phyloP scores from a whole-genome alignment of 2,888 invertebrate genomes.

The Dione vanillae region DNA sequence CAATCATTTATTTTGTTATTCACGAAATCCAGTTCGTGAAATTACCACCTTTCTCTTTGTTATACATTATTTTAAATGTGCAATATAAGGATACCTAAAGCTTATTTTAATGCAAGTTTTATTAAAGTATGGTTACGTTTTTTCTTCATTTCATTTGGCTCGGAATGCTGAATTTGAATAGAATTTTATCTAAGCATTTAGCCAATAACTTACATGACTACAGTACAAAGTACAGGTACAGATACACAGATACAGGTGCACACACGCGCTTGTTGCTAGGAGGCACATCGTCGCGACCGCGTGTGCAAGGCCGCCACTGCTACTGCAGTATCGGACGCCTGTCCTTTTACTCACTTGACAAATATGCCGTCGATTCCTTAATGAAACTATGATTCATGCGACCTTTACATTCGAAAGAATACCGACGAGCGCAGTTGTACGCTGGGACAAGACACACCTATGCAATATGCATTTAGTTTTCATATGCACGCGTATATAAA shows the following conservation, averaged over 20 bases:
- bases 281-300: neutral
- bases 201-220: no score
- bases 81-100: no score
- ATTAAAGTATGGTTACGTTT: neutral
- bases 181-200: no score
- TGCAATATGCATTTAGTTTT: neutral
- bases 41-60: slow-evolving; percentile 18
- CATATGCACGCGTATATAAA: neutral
- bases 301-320: slow-evolving; percentile 7
- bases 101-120: neutral
- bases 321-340: neutral
- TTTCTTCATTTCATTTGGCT: no score
- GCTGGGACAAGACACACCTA: no score
- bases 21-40: slow-evolving; percentile 9
- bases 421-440: neutral
- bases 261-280: slow-evolving; percentile 1
- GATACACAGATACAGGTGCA: no score
- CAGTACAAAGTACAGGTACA: no score
- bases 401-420: slow-evolving; percentile 9
- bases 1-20: slow-evolving; percentile 12
- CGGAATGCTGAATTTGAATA: no score
- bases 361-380: slow-evolving; percentile 8
- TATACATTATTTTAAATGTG: neutral
- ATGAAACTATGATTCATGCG: slow-evolving; percentile 13
- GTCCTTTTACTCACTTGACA: neutral